Conservation (phyloP, 2,888 invertebrate genomes). For the Hydrotaea cyrtoneurina region DNA sequence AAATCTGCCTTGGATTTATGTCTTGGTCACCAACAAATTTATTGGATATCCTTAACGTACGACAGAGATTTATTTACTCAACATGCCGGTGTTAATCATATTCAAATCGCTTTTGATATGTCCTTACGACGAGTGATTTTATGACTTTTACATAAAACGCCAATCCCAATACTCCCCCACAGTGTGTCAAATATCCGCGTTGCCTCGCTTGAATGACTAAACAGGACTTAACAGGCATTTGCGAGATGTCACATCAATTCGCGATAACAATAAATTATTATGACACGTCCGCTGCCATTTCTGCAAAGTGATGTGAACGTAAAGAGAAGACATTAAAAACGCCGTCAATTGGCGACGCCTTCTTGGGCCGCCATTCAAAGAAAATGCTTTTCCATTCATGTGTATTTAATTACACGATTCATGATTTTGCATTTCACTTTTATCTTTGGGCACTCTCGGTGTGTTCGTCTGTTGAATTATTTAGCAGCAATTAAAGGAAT, state of each 20-base stretch:
- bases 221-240: not conserved
- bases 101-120: too few relatives aligned
- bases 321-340: not conserved
- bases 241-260: not conserved
- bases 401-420: slow-evolving; percentile 7
- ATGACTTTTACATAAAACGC: too few relatives aligned
- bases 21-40: too few relatives aligned
- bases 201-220: too few relatives aligned
- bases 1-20: too few relatives aligned
- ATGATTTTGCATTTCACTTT: not conserved
- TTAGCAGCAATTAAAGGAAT: slow-evolving; percentile 12
- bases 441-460: not conserved
- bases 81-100: too few relatives aligned
- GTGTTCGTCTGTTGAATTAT: not conserved
- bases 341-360: not conserved
- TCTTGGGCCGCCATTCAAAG: not conserved
- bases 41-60: too few relatives aligned
- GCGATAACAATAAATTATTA: slow-evolving; percentile 5
- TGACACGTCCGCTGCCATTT: not conserved
- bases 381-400: not conserved
- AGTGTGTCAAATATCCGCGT: too few relatives aligned
- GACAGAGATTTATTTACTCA: too few relatives aligned
- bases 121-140: too few relatives aligned
- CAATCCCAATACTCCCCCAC: too few relatives aligned
- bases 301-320: not conserved